Base-by-base conservation (phyloP, 2,797 vertebrate genomes). In the Capromys pilorides region DNA sequence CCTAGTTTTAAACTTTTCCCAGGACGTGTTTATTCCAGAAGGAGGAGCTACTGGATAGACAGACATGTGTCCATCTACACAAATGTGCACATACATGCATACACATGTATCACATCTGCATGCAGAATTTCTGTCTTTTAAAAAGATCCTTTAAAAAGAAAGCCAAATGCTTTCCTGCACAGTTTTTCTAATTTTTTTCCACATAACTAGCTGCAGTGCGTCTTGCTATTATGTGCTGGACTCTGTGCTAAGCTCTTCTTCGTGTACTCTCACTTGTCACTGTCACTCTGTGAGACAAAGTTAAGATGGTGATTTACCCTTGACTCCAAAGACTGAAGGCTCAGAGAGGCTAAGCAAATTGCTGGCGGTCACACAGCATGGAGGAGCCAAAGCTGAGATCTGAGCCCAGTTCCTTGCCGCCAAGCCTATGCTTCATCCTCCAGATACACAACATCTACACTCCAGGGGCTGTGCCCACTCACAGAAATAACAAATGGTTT, bases 61-160 rank as follows among this genome's bases (percentile, higher is more conserved):
- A 24, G 18, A 5, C 14, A 49, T 12, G 75, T 59, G 19, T 14
- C 4, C 1, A 18, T 19, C 5, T 18, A n/a, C 36, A 36, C 28
- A 78, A 36, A 36, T 18, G 64, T 36, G 39, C 21, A 66, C 10
- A 22, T 10, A 33, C 26, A 36, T 1, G 73, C 22, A 79, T 54
- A 21, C 22, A 31, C 33, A 31, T 2, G 21, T 62, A 36, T 61
- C 33, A 21, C 54, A 31, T 4, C 12, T 54, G 51, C 26, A 59
- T 33, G 21, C 45, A 66, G 18, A 31, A 11, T 62, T 61, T 57
- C 31, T 85, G 7, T 59, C 36, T 88, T 90, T 84, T 73, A 24
- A 66, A 91, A 90, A 78, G 83, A 33, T 22, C 21, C 33, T n/a
- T 83, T 82, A 45, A n/a, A 95, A 78, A 87, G 91, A 67, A 88